phyloP scores from a whole-genome alignment of 2,888 invertebrate species.

The Halictus ligatus region DNA sequence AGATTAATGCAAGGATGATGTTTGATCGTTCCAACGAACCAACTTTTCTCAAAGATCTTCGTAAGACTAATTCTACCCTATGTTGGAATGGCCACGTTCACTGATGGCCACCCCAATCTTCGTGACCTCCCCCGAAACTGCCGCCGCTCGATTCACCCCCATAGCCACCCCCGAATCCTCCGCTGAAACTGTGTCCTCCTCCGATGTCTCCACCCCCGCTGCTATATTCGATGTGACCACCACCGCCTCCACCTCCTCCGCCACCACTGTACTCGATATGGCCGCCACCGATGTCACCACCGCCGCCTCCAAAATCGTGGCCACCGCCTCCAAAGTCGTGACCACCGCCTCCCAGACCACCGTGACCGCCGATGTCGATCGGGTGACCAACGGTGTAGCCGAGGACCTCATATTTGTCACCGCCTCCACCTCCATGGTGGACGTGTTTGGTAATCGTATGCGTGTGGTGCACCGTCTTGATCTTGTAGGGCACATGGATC shows the following conservation, averaged over 20 bases:
- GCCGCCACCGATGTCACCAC: constrained; percentile 57
- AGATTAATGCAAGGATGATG: background rate
- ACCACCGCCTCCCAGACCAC: constrained; percentile 69
- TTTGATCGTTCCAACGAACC: background rate
- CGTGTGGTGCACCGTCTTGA: constrained; percentile 91
- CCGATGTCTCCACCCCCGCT: constrained; percentile 58
- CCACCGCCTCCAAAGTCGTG: constrained; percentile 66
- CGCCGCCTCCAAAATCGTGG: constrained; percentile 47
- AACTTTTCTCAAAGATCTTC: background rate
- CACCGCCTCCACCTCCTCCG: constrained; percentile 57
- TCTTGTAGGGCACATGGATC: constrained; percentile 91
- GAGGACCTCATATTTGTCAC: constrained; percentile 89
- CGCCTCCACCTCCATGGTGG: constrained; percentile 86
- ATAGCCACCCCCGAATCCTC: constrained; percentile 53
- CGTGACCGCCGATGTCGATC: constrained; percentile 77
- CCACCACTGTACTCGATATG: constrained; percentile 57
- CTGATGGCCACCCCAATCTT: constrained; percentile 66
- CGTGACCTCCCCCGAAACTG: constrained; percentile 59
- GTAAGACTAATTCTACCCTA: background rate
- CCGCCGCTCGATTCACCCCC: constrained; percentile 32
- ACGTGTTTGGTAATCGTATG: constrained; percentile 92
- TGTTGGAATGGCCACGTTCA: constrained; percentile 33
- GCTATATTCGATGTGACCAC: constrained; percentile 50
- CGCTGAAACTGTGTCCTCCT: constrained; percentile 37
- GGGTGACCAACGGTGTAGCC: constrained; percentile 89